Conservation (phyloP, 2,888 invertebrate genomes). For the Apotomis capreana region DNA sequence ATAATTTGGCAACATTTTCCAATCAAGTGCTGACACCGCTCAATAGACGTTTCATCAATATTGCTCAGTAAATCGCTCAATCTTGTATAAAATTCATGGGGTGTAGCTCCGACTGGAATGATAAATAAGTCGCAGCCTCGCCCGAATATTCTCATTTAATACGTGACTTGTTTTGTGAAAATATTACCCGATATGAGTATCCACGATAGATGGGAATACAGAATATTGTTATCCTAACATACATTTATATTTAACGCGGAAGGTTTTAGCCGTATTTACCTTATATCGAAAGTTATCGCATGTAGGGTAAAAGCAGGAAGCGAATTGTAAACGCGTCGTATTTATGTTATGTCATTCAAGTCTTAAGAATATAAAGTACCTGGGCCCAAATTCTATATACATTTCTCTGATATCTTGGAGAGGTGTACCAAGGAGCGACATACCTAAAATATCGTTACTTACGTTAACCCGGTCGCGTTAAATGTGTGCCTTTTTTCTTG, state of each 20-base stretch:
- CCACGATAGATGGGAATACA: slow-evolving; percentile 68
- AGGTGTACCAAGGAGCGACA: too few species aligned
- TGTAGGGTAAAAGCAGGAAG: neutral
- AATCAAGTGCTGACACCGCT: slow-evolving; percentile 75
- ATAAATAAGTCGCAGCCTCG: slow-evolving; percentile 81
- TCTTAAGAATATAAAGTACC: too few species aligned
- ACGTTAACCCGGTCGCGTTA: too few species aligned
- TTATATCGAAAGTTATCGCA: neutral
- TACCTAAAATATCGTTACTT: too few species aligned
- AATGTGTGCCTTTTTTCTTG: too few species aligned
- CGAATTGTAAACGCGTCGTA: too few species aligned
- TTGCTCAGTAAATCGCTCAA: slow-evolving; percentile 82
- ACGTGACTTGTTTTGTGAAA: slow-evolving; percentile 82
- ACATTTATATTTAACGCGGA: slow-evolving; percentile 64
- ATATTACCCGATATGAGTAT: slow-evolving; percentile 76
- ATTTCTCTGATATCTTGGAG: too few species aligned
- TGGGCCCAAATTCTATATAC: too few species aligned
- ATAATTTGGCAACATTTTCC: slow-evolving; percentile 59
- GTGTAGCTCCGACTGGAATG: slow-evolving; percentile 80
- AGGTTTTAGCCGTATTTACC: slow-evolving; percentile 7
- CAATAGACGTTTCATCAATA: slow-evolving; percentile 82
- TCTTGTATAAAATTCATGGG: slow-evolving; percentile 84
- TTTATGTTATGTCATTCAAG: too few species aligned
- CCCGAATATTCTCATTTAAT: slow-evolving; percentile 83
- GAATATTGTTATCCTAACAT: slow-evolving; percentile 71